Conservation (phyloP, 2,797 vertebrate species). For the Notoglanidium macrostoma region DNA sequence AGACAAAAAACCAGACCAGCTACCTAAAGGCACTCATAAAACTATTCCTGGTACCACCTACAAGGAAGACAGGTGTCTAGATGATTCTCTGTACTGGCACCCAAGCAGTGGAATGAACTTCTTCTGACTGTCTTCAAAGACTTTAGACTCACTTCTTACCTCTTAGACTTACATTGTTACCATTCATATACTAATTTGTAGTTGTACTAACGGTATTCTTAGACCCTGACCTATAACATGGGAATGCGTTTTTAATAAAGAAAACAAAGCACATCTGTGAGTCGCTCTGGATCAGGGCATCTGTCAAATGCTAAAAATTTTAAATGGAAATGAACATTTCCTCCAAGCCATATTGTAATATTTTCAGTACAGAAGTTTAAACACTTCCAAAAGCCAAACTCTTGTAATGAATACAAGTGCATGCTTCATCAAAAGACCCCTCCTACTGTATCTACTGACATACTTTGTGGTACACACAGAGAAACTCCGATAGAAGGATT, state of each 20-base stretch:
- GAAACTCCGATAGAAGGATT: constrained; percentile 23
- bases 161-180: neutral
- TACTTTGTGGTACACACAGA: constrained; percentile 26
- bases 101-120: neutral
- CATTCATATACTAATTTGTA: neutral
- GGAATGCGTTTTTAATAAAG: neutral
- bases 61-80: neutral
- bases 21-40: neutral
- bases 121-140: neutral
- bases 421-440: neutral
- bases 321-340: neutral
- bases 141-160: neutral
- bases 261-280: neutral
- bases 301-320: neutral
- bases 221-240: neutral
- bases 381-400: neutral
- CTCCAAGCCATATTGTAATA: neutral
- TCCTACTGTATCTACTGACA: constrained; percentile 25
- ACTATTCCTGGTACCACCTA: neutral
- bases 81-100: neutral
- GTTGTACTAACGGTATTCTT: neutral
- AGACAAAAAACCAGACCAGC: neutral
- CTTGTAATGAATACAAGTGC: neutral
- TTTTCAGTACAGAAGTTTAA: neutral
- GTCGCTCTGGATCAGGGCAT: neutral